Conservation (phyloP, 2,888 invertebrate species). For the Cylindroiulus punctatus region DNA sequence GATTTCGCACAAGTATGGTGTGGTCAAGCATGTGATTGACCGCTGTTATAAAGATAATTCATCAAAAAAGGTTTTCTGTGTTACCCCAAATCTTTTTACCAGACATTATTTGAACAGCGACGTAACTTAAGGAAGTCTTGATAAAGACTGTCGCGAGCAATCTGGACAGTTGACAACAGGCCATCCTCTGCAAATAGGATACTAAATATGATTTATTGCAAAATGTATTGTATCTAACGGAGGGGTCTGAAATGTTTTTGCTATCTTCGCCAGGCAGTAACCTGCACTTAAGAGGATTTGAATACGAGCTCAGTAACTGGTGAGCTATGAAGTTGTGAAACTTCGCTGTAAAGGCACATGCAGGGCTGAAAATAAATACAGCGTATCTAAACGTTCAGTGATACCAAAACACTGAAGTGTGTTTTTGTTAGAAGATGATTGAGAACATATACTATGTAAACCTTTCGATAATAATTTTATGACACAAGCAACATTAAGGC, state of each 20-base stretch:
- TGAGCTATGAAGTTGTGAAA: not conserved
- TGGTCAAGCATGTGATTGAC: not conserved
- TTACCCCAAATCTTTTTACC: not conserved
- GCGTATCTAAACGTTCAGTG: not conserved
- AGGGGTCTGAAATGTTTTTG: slow-evolving; percentile 3
- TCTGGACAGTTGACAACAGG: slow-evolving; percentile 16
- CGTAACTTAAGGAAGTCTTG: not conserved
- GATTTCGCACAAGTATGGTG: not conserved
- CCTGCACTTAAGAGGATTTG: not conserved
- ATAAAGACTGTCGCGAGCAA: slow-evolving; percentile 4
- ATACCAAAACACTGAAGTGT: not conserved
- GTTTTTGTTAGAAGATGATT: not conserved
- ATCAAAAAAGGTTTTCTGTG: not conserved
- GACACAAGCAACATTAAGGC: too few species aligned
- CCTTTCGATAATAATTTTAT: too few species aligned
- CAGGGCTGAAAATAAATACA: not conserved
- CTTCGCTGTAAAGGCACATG: not conserved
- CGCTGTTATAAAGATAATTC: not conserved
- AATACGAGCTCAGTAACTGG: not conserved
- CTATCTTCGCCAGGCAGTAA: not conserved
- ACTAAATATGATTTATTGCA: slow-evolving; percentile 21
- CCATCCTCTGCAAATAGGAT: not conserved
- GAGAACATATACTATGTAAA: too few species aligned
- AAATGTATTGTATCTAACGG: not conserved
- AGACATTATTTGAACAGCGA: not conserved